These are phyloP conservation scores for Cephus pulcher DNA, from an alignment of 2,888 invertebrate genomes.

Conservation along the genomic window DNA sequence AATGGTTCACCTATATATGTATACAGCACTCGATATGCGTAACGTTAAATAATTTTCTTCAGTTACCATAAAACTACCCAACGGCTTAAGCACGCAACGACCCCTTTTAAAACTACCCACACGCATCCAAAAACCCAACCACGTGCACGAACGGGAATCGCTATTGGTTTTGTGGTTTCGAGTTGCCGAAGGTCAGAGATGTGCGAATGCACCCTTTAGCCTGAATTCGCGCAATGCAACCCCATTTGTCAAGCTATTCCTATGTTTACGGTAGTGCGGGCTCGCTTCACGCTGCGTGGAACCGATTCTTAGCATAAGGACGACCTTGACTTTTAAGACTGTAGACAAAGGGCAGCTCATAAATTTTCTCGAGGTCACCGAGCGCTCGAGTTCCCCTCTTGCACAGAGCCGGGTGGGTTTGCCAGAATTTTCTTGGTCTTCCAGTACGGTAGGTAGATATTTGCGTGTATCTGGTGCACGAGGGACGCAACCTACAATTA, in stretches of 20 bases:
- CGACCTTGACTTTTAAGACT: constrained; percentile 56
- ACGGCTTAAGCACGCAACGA: not conserved
- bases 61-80: not conserved
- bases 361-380: constrained; percentile 60
- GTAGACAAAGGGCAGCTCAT: constrained; percentile 54
- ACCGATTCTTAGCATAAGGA: constrained; percentile 46
- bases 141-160: not conserved
- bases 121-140: not conserved
- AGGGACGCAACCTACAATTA: not conserved
- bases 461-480: not conserved
- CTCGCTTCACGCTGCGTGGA: constrained; percentile 53
- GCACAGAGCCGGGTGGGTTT: constrained; percentile 28
- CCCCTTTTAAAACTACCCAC: not conserved
- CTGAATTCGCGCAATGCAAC: not conserved
- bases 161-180: not conserved
- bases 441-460: not conserved
- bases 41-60: not conserved
- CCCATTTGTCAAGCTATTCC: constrained; percentile 44
- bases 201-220: not conserved
- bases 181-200: not conserved
- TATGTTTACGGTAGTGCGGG: constrained; percentile 56
- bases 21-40: not conserved
- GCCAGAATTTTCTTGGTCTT: constrained; percentile 17
- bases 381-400: constrained; percentile 33
- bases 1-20: not conserved